Percentiles rank a stretch among this genome's conserved stretches.
Conservation (phyloP, 2,797 vertebrate species). For the Acanthis flammea region DNA sequence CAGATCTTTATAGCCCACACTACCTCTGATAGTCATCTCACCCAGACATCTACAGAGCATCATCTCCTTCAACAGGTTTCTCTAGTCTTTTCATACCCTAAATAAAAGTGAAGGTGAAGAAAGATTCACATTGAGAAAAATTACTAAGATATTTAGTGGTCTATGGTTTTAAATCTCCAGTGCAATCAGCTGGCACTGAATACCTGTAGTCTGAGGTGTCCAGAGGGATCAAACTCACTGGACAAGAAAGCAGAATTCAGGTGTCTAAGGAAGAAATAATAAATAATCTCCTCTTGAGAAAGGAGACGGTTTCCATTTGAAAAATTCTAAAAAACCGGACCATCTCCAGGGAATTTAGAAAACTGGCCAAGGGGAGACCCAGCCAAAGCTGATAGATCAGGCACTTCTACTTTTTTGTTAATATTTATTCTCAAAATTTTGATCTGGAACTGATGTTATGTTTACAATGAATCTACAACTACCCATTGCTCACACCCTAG, state of each 20-base stretch:
- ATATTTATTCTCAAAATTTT: not conserved
- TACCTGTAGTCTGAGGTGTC: not conserved
- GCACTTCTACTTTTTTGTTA: not conserved
- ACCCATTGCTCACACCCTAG: not conserved
- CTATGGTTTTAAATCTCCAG: not conserved
- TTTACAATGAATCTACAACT: not conserved
- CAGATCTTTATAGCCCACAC: accelerated
- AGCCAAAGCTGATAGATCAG: not conserved
- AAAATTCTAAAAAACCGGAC: not conserved
- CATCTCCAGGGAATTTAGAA: not conserved
- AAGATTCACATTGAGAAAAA: not conserved
- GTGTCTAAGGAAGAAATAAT: not conserved
- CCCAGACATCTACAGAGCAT: accelerated
- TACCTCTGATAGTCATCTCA: not conserved
- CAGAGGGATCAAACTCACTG: not conserved
- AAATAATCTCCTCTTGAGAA: not conserved
- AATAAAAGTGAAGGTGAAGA: not conserved
- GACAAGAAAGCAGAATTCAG: not conserved
- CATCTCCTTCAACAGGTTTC: not conserved
- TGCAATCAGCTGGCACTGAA: not conserved
- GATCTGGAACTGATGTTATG: not conserved
- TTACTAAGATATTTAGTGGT: not conserved
- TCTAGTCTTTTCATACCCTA: not conserved
- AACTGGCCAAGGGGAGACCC: not conserved
- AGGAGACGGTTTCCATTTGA: not conserved